Conservation (phyloP, 1,140 invertebrate genomes). For the Epicauta chinensis region DNA sequence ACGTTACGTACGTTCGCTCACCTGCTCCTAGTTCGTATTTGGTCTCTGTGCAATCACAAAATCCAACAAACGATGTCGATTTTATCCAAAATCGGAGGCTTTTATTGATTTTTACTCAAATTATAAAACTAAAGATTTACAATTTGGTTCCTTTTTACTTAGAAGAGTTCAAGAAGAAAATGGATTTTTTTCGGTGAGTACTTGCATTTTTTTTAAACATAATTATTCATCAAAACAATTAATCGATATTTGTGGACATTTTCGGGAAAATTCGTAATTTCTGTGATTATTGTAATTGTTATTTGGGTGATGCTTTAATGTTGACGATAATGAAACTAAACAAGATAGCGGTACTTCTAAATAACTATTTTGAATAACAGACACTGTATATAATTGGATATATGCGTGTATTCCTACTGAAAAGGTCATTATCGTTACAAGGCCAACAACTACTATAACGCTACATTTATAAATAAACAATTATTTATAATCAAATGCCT, state of each 20-base stretch:
- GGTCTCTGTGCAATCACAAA: too few species aligned
- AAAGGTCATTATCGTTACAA: constrained; percentile 11
- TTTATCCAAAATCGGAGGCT: not conserved
- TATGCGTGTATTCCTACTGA: not conserved
- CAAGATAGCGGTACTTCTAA: constrained; percentile 10
- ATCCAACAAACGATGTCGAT: not conserved
- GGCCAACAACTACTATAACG: constrained; percentile 6
- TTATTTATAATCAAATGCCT: constrained; percentile 5
- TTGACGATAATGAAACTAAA: not conserved
- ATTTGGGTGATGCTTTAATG: not conserved
- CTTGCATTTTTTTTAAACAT: not conserved
- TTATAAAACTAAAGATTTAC: not conserved
- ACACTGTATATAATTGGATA: not conserved
- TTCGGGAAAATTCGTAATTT: too few species aligned
- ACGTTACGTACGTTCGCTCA: constrained; percentile 24
- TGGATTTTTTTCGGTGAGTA: not conserved
- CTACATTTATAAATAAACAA: too few species aligned
- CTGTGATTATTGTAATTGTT: too few species aligned
- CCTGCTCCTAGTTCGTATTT: constrained; percentile 4
- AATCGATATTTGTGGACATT: too few species aligned
- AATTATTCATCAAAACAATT: too few species aligned
- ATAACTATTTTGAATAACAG: constrained; percentile 6
- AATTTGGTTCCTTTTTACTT: too few species aligned
- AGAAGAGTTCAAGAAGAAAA: not conserved
- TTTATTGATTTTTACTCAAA: not conserved